Conservation (phyloP, 2,797 vertebrate species). For the Poecilia wingei region DNA sequence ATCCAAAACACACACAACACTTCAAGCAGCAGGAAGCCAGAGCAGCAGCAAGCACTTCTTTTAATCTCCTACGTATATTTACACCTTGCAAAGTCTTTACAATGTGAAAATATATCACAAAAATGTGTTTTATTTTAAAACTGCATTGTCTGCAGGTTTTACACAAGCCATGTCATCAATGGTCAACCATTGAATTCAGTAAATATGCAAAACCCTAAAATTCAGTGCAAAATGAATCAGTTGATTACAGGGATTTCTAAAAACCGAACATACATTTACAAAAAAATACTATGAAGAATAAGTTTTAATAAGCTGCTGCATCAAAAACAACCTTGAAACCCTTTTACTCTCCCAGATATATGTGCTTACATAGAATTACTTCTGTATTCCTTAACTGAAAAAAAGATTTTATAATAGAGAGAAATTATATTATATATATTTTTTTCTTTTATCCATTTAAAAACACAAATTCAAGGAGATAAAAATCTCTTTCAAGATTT, state of each 20-base stretch:
- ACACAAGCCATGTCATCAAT: not conserved
- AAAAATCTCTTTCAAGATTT: not conserved
- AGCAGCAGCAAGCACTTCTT: conserved; percentile 5
- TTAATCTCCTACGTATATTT: not conserved
- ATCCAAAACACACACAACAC: conserved; percentile 36
- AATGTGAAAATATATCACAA: not conserved
- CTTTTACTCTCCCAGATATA: not conserved
- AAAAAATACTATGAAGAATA: not conserved
- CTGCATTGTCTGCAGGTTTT: not conserved
- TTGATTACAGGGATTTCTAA: not conserved
- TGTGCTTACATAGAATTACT: not conserved
- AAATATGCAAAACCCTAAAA: not conserved
- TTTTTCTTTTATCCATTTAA: not conserved
- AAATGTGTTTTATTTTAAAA: not conserved
- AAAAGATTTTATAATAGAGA: not conserved
- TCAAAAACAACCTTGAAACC: not conserved
- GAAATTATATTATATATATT: not conserved
- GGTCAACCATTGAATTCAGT: not conserved
- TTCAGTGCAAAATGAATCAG: not conserved
- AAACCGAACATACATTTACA: not conserved
- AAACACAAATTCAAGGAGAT: not conserved
- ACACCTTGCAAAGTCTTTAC: not conserved
- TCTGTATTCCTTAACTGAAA: not conserved
- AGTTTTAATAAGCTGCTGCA: not conserved
- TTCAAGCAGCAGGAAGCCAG: conserved; percentile 21